Evolutionary conservation across 2,113 vertebrate species (phyloP), one percentile per base, ranked within the genome.

Genomic region (Leucosticte australis): DNA sequence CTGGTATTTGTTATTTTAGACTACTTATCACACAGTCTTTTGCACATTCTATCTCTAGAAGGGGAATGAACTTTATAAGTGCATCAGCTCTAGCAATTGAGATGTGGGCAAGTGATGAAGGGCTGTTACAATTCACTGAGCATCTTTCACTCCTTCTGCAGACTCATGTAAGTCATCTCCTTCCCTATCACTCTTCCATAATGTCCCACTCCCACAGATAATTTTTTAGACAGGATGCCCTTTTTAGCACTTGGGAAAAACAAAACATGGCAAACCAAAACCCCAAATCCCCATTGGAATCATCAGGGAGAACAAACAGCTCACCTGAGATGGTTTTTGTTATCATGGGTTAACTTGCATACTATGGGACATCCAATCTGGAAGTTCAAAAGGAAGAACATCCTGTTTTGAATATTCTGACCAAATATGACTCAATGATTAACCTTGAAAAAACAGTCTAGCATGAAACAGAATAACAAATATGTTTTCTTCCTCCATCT

Each of bases 211-310:
- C 37, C 31, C 65, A 24, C 37, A 85, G 57, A 73, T 4, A 49
- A 62, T 82, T 91, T 83, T 83, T 53, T 17, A 76, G 77, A 39
- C 41, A 73, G 13, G 22, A 13, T 85, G 41, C 39, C 50, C 55
- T 94, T 92, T 83, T 30, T 21, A 92, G 30, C 21, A 30, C 22
- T 80, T 53, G 46, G 92, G 24, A 62, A 92, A 89, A 91, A 86
- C 24, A 81, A 67, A 76, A 59, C 33, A 83, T 13, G 28, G 11
- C 31, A 79, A 92, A 91, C 23, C 15, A 92, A 90, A 26, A 6
- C 46, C 53, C 39, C 7, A 89, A 59, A 79, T 33, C 11, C 11
- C 8, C 26, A 22, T 6, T 70, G 30, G 19, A 87, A 73, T 65
- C 63, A 83, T 4, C 0, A 0, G 12, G 9, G 7, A 22, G 62